Percentiles rank a stretch among this genome's conserved stretches.
phyloP scores from a whole-genome alignment of 2,888 invertebrate genomes.

The Drosophila demipolita region DNA sequence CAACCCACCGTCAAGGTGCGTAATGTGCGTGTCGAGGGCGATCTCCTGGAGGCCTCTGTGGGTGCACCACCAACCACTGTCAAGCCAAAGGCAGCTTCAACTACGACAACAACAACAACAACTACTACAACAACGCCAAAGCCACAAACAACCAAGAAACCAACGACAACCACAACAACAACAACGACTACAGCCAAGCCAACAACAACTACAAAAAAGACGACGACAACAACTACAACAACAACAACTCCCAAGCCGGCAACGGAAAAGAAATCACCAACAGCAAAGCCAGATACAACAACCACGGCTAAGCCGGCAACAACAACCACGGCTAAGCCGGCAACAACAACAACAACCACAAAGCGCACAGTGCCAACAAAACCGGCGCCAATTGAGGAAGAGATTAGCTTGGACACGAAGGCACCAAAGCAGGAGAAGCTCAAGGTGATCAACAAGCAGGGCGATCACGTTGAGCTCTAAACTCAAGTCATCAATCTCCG shows the following conservation, averaged over 20 bases:
- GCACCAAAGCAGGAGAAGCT: conserved; percentile 86
- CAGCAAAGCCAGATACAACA: conserved; percentile 55
- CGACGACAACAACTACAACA: conserved; percentile 63
- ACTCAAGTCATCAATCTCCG: background rate
- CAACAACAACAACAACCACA: conserved; percentile 59
- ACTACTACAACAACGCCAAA: conserved; percentile 53
- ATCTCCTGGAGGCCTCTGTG: conserved; percentile 77
- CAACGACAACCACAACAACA: conserved; percentile 30
- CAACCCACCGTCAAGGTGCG: conserved; percentile 80
- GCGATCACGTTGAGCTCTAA: conserved; percentile 84
- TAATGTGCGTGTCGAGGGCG: conserved; percentile 83
- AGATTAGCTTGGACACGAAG: conserved; percentile 86
- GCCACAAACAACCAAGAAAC: conserved; percentile 64
- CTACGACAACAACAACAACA: conserved; percentile 64
- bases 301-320: conserved; percentile 59
- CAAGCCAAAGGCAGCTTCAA: conserved; percentile 64
- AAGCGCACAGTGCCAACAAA: conserved; percentile 78
- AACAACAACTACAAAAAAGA: conserved; percentile 63
- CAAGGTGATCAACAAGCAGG: conserved; percentile 87
- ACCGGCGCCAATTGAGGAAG: conserved; percentile 86
- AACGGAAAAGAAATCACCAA: conserved; percentile 41
- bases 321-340: conserved; percentile 57
- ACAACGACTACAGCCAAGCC: conserved; percentile 64
- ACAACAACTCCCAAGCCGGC: conserved; percentile 48
- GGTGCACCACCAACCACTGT: conserved; percentile 65